Evolutionary conservation across 2,888 invertebrate genomes (phyloP).

Genomic region (Hylaea fasciaria): DNA sequence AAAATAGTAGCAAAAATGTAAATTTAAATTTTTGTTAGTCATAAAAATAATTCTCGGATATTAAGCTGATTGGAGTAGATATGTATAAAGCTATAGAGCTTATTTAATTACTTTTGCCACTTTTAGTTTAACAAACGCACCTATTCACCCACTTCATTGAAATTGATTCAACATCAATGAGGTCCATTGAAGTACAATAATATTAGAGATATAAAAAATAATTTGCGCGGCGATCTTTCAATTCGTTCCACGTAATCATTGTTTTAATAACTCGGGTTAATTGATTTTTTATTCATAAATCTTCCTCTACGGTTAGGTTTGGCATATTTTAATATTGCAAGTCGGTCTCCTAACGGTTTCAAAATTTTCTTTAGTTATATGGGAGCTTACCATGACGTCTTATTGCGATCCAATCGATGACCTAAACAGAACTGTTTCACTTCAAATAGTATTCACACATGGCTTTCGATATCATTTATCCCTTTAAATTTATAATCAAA

Average conservation of each 20-base stretch:
- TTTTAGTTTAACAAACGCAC: not conserved
- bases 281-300: slow-evolving; percentile 38
- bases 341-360: slow-evolving; percentile 36
- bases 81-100: not conserved
- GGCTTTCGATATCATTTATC: too few relatives aligned
- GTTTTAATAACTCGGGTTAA: slow-evolving; percentile 27
- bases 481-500: too few relatives aligned
- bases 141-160: slow-evolving; percentile 5
- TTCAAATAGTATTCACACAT: too few relatives aligned
- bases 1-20: too few relatives aligned
- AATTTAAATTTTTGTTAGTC: too few relatives aligned
- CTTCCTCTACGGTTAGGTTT: slow-evolving; percentile 32
- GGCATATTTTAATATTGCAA: slow-evolving; percentile 30
- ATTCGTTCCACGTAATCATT: slow-evolving; percentile 37
- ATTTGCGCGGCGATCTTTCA: slow-evolving; percentile 14
- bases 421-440: too few relatives aligned
- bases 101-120: not conserved
- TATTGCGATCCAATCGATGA: too few relatives aligned
- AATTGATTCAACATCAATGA: slow-evolving; percentile 4
- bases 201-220: slow-evolving; percentile 2
- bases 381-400: too few relatives aligned
- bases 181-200: not conserved
- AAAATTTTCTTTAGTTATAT: slow-evolving; percentile 23
- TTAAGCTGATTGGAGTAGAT: too few relatives aligned
- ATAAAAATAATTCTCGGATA: too few relatives aligned